Evolutionary conservation across 2,888 invertebrate species (phyloP).

Genomic region (Dioctria linearis): DNA sequence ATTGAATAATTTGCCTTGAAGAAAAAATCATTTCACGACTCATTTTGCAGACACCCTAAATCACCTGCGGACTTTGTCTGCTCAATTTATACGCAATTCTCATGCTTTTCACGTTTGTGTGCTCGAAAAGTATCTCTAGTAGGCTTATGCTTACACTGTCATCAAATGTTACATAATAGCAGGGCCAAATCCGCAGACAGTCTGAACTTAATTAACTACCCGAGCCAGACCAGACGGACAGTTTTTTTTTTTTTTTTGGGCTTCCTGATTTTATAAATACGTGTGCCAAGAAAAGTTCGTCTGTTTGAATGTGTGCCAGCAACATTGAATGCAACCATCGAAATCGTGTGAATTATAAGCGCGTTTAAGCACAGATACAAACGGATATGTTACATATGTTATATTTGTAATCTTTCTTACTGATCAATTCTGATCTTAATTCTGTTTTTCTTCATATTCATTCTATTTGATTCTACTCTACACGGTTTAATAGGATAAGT

Average conservation of each 20-base stretch:
- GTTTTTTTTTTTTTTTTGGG: conserved; percentile 12
- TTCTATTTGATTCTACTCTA: too few relatives aligned
- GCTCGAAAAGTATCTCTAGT: not conserved
- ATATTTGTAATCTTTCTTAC: too few relatives aligned
- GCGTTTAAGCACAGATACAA: too few relatives aligned
- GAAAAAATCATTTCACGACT: not conserved
- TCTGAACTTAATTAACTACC: conserved; percentile 23
- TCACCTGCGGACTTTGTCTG: not conserved
- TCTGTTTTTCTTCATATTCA: too few relatives aligned
- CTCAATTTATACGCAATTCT: conserved; percentile 2
- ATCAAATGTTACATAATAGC: not conserved
- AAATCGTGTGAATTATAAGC: too few relatives aligned
- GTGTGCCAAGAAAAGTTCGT: not conserved
- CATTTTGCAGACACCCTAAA: conserved; percentile 7
- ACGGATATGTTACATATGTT: too few relatives aligned
- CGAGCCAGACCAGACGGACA: not conserved
- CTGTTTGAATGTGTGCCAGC: too few relatives aligned
- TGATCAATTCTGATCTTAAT: too few relatives aligned
- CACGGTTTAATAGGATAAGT: too few relatives aligned
- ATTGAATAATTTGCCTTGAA: too few relatives aligned
- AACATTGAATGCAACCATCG: too few relatives aligned
- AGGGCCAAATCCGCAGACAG: conserved; percentile 13
- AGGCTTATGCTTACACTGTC: not conserved
- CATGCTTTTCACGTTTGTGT: too few relatives aligned
- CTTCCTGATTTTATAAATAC: not conserved